These are phyloP conservation scores for Cyprinella venusta DNA, from an alignment of 2,797 vertebrate genomes.

Conservation along the genomic window DNA sequence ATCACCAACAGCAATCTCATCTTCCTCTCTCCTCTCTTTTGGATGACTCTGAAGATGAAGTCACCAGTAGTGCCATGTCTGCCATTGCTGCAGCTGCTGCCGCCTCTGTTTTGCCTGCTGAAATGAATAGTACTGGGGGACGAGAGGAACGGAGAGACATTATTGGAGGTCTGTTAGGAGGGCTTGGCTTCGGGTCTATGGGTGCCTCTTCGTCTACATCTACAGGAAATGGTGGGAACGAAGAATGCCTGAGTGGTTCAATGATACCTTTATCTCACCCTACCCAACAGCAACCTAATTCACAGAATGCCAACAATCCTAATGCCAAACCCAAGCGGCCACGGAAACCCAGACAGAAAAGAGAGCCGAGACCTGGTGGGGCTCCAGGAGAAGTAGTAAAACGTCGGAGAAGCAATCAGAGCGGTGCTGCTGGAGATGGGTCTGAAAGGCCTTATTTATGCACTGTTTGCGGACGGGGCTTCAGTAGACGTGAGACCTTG, in stretches of 20 bases:
- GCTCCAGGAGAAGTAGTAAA: slow-evolving; percentile 64
- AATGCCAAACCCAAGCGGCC: slow-evolving; percentile 72
- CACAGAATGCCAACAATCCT: slow-evolving; percentile 62
- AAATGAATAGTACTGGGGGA: slow-evolving; percentile 72
- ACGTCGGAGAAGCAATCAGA: slow-evolving; percentile 70
- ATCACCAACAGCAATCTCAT: slow-evolving; percentile 73
- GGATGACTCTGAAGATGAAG: slow-evolving; percentile 84
- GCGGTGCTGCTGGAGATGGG: slow-evolving; percentile 73
- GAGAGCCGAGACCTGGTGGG: slow-evolving; percentile 61
- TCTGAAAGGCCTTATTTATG: slow-evolving; percentile 79
- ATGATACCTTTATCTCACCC: slow-evolving; percentile 80
- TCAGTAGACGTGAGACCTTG: slow-evolving; percentile 88
- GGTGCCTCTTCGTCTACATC: slow-evolving; percentile 75
- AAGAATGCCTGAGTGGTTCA: slow-evolving; percentile 73
- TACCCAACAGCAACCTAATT: slow-evolving; percentile 63
- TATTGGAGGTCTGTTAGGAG: slow-evolving; percentile 81
- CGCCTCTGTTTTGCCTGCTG: slow-evolving; percentile 73
- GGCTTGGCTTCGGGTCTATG: slow-evolving; percentile 79
- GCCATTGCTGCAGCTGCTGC: slow-evolving; percentile 82
- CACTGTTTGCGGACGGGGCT: slow-evolving; percentile 86
- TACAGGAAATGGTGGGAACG: slow-evolving; percentile 55
- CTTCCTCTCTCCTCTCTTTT: slow-evolving; percentile 81
- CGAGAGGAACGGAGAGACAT: slow-evolving; percentile 81
- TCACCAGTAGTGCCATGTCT: slow-evolving; percentile 84
- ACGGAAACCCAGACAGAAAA: slow-evolving; percentile 78